Conservation (phyloP, 2,113 vertebrate genomes). For the Sigmodon hispidus region DNA sequence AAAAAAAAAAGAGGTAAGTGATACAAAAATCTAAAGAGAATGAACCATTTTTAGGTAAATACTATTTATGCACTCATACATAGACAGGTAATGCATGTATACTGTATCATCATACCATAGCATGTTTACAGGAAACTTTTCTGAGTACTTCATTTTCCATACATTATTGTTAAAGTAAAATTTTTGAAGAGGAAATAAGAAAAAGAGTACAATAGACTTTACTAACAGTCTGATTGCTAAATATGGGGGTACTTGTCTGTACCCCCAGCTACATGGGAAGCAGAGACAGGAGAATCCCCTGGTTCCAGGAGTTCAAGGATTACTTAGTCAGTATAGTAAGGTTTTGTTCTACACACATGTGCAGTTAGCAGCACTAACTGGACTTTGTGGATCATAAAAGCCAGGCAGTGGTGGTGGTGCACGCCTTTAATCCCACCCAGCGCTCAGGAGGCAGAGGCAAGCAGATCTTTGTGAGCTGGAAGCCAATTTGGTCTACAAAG, state of each 20-base stretch:
- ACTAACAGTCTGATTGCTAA: background rate
- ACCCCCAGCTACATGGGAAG: too few species aligned
- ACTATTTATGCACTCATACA: background rate
- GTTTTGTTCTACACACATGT: background rate
- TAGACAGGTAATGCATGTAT: too few species aligned
- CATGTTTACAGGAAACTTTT: background rate
- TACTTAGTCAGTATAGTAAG: background rate
- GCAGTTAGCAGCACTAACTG: background rate
- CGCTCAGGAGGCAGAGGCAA: background rate
- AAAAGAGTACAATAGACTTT: background rate
- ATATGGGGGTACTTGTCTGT: background rate
- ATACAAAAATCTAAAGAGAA: background rate
- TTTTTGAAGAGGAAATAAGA: background rate
- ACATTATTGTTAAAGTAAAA: constrained; percentile 22
- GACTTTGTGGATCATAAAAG: background rate
- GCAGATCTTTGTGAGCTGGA: background rate
- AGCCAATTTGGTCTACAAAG: background rate
- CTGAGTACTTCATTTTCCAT: constrained; percentile 31
- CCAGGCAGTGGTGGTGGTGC: background rate
- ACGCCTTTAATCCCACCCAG: background rate
- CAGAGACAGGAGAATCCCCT: background rate
- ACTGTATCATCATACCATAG: background rate
- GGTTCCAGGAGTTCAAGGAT: background rate
- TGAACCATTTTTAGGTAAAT: background rate
- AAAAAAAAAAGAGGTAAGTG: background rate